A percentile compares a stretch with the other conserved stretches of the same genome.
Evolutionary conservation across 2,113 vertebrate genomes (phyloP).

Genomic region (Antechinus stuartii): DNA sequence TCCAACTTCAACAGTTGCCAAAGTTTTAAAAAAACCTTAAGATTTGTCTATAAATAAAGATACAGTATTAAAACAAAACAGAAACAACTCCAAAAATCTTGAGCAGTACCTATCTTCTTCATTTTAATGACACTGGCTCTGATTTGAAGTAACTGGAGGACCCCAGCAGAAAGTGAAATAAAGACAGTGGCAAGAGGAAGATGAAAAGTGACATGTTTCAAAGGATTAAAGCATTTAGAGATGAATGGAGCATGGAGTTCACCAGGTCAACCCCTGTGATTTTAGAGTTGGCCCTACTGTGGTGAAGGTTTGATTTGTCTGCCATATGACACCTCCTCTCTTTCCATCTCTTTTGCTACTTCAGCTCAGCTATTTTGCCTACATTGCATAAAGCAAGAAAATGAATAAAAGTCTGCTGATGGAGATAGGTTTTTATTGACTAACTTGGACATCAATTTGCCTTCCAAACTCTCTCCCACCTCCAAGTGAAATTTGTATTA

Average conservation of each 20-base stretch:
- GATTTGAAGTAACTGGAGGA: background rate
- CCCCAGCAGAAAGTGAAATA: background rate
- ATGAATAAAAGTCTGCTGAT: background rate
- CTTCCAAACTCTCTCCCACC: background rate
- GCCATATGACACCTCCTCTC: no score
- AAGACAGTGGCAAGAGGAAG: background rate
- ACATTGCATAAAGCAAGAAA: background rate
- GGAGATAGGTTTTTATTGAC: background rate
- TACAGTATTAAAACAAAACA: background rate
- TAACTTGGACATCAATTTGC: background rate
- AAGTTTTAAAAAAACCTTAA: background rate
- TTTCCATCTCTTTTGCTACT: background rate
- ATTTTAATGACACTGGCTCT: background rate
- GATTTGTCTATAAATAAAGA: background rate
- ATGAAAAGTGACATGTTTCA: background rate
- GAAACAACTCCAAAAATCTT: background rate
- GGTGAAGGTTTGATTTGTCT: background rate
- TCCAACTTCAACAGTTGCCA: background rate
- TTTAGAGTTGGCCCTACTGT: background rate
- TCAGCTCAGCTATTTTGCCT: background rate
- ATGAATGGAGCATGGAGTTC: background rate
- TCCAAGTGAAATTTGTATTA: background rate
- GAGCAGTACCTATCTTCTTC: background rate
- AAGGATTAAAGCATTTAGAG: background rate
- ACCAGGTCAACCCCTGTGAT: background rate